Conservation (phyloP, 1,140 invertebrate genomes). For the Scaptomyza hsui region DNA sequence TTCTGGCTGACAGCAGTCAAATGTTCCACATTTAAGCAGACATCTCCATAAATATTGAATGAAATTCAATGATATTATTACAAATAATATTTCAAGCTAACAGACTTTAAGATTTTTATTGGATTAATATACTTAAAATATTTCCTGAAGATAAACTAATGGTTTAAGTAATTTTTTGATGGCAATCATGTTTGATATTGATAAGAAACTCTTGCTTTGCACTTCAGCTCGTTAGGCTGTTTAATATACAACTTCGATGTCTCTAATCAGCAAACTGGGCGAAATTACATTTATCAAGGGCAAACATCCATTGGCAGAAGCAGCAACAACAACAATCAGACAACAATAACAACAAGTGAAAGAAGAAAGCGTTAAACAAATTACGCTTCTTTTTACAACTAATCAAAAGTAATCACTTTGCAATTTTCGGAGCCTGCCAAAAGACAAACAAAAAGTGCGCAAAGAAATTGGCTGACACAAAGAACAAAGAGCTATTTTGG, state of each 20-base stretch:
- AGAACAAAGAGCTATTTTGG: constrained; percentile 51
- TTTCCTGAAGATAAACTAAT: no score
- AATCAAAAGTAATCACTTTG: constrained; percentile 83
- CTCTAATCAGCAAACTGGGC: constrained; percentile 71
- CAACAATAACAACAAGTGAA: constrained; percentile 1
- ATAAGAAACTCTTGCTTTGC: background rate
- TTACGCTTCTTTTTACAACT: constrained; percentile 81
- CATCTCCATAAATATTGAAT: constrained; percentile 3
- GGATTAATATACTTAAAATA: no score
- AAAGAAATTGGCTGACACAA: constrained; percentile 59
- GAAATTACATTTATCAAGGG: constrained; percentile 77
- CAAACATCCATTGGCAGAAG: constrained; percentile 30
- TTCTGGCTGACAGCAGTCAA: background rate
- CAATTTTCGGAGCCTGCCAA: constrained; percentile 63
- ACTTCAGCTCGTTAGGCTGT: constrained; percentile 53
- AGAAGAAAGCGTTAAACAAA: constrained; percentile 68
- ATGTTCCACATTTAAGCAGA: background rate
- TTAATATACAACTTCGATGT: constrained; percentile 40
- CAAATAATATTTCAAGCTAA: background rate
- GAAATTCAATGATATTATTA: background rate
- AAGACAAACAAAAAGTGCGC: constrained; percentile 77
- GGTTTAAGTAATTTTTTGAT: background rate
- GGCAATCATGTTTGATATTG: background rate
- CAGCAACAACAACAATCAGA: constrained; percentile 16
- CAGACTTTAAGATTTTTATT: background rate